Conservation (phyloP, 2,113 vertebrate genomes). For the Mustelus asterias region DNA sequence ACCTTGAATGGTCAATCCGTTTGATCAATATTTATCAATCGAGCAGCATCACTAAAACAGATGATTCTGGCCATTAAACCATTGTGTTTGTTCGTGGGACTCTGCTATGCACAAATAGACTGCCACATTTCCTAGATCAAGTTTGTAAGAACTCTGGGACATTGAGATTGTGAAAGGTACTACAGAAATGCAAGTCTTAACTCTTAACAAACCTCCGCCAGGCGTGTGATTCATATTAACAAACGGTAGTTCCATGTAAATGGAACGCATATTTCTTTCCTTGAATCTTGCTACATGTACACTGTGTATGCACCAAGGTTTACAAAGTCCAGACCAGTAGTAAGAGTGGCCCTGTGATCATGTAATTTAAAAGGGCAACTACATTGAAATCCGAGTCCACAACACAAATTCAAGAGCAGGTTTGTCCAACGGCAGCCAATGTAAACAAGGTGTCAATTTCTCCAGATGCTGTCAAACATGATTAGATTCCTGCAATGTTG, state of each 20-base stretch:
- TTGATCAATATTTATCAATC: neutral
- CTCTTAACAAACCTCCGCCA: neutral
- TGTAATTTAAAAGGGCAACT: neutral
- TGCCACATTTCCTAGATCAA: neutral
- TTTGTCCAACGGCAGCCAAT: slow-evolving; percentile 20
- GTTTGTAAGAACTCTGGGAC: neutral
- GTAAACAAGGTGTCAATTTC: slow-evolving; percentile 15
- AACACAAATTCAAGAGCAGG: neutral
- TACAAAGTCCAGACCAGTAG: neutral
- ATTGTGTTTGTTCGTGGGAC: neutral
- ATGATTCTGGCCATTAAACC: neutral
- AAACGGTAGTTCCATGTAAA: neutral
- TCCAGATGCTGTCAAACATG: slow-evolving; percentile 27
- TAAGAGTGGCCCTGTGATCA: neutral
- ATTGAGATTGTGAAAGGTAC: neutral
- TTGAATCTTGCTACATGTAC: neutral
- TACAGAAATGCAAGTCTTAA: neutral
- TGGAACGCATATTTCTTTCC: neutral
- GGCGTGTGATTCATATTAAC: neutral
- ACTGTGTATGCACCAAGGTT: no score
- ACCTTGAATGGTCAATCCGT: neutral
- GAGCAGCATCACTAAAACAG: neutral
- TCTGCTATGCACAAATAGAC: neutral
- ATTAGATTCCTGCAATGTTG: neutral
- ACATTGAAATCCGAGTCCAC: neutral